Evolutionary conservation across 2,113 vertebrate species (phyloP), one percentile per base, ranked within the genome.

Genomic region (Apaloderma vittatum): DNA sequence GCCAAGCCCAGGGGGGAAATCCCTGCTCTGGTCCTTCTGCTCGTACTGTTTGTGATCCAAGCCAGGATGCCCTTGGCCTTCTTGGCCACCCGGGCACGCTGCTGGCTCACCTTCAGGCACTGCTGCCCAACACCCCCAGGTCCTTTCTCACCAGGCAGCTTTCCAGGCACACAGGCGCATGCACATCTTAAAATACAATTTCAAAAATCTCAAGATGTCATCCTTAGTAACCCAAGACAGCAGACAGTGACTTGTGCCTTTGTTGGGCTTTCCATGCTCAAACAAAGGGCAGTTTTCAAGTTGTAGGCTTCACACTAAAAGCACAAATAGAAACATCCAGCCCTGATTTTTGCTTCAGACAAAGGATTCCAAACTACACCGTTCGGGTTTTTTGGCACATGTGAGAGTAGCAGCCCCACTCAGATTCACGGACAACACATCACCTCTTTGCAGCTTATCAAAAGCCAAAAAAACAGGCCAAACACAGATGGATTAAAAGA

Each of bases 1-100:
- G 54, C 29, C 19, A 3, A 68, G 45, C 9, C 20, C 6, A 51
- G 12, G 24, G 12, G 15, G 37, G 22, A 0, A 0, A 12, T 19
- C 82, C 13, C 52, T 30, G 5, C 30, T 32, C 32, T 43, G 3
- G 8, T 24, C 24, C 36, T 77, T 26, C 63, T 68, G 32, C 16
- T 22, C 63, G 45, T 26, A 40, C 26, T 21, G 13, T 7, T 45
- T 13, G 37, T 63, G 40, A 34, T 5, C 12, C 23, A 57, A 19
- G 40, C 40, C 51, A 72, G 29, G 34, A 63, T 43, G 51, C 51
- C 54, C 3, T 12, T 48, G 22, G 22, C n/a, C 43, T 17, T 14
- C 43, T 49, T 32, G 76, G 59, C 51, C 52, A 43, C 58, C 34
- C 80, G 76, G 43, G 43, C 51, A 51, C 51, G 21, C 21, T 26